These are phyloP conservation scores for Arctia plantaginis DNA, from an alignment of 2,888 invertebrate genomes.

Conservation along the genomic window DNA sequence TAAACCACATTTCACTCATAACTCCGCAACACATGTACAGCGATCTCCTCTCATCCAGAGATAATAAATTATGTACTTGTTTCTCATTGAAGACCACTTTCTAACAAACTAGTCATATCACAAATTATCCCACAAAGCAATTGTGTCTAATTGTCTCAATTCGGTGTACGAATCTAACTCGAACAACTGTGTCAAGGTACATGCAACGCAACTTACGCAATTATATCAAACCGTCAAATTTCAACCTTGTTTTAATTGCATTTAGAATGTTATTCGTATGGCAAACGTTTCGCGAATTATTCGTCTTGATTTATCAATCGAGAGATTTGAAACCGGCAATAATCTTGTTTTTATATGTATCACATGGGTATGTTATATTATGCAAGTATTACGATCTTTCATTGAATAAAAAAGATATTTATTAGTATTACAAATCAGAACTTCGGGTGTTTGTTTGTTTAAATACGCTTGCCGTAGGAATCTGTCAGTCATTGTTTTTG, in stretches of 20 bases:
- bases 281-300: constrained; percentile 27
- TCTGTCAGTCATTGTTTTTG: neutral
- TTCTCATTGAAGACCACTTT: neutral
- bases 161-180: constrained; percentile 68
- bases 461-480: neutral
- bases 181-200: constrained; percentile 73
- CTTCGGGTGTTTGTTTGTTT: neutral
- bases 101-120: constrained; percentile 5
- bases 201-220: constrained; percentile 61
- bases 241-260: constrained; percentile 46
- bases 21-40: neutral
- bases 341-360: constrained; percentile 7
- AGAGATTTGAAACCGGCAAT: constrained; percentile 22
- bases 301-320: constrained; percentile 44
- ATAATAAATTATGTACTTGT: neutral
- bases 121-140: constrained; percentile 37
- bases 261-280: constrained; percentile 32
- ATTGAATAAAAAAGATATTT: neutral
- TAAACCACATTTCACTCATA: neutral
- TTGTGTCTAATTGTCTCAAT: constrained; percentile 62
- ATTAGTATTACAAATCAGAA: neutral
- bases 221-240: constrained; percentile 32
- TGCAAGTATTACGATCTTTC: neutral
- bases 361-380: neutral
- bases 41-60: neutral